phyloP scores from a whole-genome alignment of 2,797 vertebrate genomes.

The Smutsia gigantea region DNA sequence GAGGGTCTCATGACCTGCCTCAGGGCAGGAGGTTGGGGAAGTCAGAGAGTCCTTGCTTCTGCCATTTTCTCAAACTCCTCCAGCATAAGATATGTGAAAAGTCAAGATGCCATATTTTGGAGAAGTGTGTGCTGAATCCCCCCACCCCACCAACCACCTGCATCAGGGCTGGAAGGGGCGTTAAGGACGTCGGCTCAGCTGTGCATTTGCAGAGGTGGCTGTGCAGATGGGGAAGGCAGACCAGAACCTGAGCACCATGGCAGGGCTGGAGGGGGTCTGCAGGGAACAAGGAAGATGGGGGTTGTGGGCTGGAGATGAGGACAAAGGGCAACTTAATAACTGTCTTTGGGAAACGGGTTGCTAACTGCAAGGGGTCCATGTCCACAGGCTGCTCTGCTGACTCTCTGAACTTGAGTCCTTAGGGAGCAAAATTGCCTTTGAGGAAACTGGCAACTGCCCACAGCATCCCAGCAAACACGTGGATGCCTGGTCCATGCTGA shows the following conservation, averaged over 20 bases:
- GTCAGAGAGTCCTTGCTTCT: background rate
- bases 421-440: background rate
- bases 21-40: background rate
- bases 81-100: background rate
- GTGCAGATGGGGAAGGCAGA: background rate
- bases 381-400: background rate
- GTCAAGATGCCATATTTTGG: background rate
- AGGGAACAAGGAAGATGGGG: background rate
- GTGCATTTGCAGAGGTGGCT: background rate
- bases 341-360: background rate
- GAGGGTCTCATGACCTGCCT: background rate
- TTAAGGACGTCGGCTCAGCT: background rate
- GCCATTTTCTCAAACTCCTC: background rate
- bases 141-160: background rate
- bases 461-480: background rate
- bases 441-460: background rate
- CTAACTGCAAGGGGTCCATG: background rate
- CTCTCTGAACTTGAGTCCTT: background rate
- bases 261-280: background rate
- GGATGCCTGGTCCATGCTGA: background rate
- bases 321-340: background rate
- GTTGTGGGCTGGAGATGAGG: background rate
- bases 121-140: background rate
- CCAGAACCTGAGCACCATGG: fast-evolving
- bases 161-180: background rate